Evolutionary conservation across 2,888 invertebrate genomes (phyloP).

Genomic region (Automeris io): DNA sequence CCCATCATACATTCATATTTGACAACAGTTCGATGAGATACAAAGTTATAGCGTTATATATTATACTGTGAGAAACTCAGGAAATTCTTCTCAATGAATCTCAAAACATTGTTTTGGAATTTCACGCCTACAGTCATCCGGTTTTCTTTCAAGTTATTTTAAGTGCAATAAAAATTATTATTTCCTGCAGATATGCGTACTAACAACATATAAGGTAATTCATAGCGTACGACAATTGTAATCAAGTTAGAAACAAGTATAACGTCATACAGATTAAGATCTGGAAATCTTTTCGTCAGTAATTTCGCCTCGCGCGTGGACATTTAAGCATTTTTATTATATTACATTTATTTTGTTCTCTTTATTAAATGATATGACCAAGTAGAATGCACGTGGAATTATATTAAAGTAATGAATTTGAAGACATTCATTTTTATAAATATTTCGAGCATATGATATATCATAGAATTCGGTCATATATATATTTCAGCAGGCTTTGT

Average conservation of each 20-base stretch:
- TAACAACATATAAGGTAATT: slow-evolving; percentile 17
- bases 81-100: no score
- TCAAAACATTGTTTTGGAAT: no score
- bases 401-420: slow-evolving; percentile 12
- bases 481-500: no score
- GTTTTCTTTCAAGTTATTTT: no score
- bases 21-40: no score
- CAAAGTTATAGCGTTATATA: no score
- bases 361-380: slow-evolving; percentile 30
- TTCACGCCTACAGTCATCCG: no score
- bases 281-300: slow-evolving; percentile 41
- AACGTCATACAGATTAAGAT: slow-evolving; percentile 48
- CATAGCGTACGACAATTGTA: slow-evolving; percentile 19
- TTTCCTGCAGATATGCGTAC: slow-evolving; percentile 22
- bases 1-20: no score
- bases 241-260: slow-evolving; percentile 45
- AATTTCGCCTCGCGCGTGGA: slow-evolving; percentile 41
- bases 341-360: slow-evolving; percentile 31
- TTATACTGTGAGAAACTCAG: no score
- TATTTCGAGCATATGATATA: no score
- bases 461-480: no score
- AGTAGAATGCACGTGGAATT: slow-evolving; percentile 12
- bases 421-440: slow-evolving; percentile 15
- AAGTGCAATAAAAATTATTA: slow-evolving; percentile 13
- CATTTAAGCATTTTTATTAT: slow-evolving; percentile 45